phyloP scores from a whole-genome alignment of 2,797 vertebrate genomes.

The Hirundo rustica region DNA sequence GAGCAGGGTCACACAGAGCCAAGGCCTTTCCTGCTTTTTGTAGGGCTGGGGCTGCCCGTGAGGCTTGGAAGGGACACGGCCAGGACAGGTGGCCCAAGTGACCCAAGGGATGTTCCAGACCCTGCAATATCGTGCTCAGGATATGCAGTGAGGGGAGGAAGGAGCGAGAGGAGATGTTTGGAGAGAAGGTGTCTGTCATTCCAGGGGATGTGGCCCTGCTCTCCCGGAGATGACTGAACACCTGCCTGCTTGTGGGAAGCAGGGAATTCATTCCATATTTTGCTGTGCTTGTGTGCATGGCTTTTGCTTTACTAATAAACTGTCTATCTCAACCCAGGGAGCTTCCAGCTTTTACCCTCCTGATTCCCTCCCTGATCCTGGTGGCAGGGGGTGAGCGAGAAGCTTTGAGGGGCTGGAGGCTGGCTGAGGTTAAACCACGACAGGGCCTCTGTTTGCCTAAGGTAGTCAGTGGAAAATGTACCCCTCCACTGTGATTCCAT shows the following conservation, averaged over 20 bases:
- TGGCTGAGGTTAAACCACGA: neutral
- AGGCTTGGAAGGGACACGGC: neutral
- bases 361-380: neutral
- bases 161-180: neutral
- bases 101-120: neutral
- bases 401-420: neutral
- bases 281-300: neutral
- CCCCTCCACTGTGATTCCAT: neutral
- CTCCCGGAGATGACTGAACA: neutral
- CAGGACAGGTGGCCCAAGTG: neutral
- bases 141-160: neutral
- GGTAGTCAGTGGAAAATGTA: neutral
- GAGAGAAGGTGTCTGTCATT: neutral
- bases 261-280: neutral
- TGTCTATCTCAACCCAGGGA: neutral
- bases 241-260: neutral
- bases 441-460: neutral
- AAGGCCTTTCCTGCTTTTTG: neutral
- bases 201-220: neutral
- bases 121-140: neutral
- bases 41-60: neutral
- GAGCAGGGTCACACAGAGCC: neutral
- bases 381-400: neutral
- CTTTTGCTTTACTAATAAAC: neutral
- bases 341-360: neutral